Conservation (phyloP, 2,888 invertebrate genomes). For the Candidula unifasciata region DNA sequence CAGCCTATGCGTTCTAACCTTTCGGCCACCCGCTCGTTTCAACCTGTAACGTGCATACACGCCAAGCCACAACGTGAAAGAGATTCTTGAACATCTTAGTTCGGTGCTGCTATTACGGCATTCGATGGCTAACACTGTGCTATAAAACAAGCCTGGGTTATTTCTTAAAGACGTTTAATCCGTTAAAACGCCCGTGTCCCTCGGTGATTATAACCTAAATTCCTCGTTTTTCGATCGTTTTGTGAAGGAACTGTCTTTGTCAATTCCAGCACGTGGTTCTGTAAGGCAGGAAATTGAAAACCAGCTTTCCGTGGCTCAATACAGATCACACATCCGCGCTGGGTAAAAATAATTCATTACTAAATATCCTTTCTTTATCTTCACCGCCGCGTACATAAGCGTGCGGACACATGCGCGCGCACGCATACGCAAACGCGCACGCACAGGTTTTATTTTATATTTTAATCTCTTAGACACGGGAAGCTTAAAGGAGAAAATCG, state of each 20-base stretch:
- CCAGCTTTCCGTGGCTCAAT: constrained; percentile 7
- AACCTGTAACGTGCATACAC: neutral
- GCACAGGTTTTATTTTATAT: no score
- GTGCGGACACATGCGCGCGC: no score
- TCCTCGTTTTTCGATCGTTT: constrained; percentile 9
- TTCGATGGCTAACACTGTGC: no score
- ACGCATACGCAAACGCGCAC: no score
- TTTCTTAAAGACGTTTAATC: constrained; percentile 14
- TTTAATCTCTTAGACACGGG: no score
- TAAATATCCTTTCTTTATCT: neutral
- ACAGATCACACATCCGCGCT: neutral
- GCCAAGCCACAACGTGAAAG: no score
- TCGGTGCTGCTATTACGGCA: no score
- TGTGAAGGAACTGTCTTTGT: constrained; percentile 4
- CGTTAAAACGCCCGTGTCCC: neutral
- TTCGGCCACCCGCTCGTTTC: neutral
- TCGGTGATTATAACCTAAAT: neutral
- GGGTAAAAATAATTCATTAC: constrained; percentile 19
- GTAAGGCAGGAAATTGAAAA: constrained; percentile 40
- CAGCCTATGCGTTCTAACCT: neutral
- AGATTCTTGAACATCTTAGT: no score
- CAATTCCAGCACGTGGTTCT: neutral
- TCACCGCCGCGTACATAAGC: no score
- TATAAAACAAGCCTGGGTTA: neutral
- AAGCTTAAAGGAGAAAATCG: no score